Percentiles rank a stretch among this genome's conserved stretches.
These are phyloP conservation scores for Caiman crocodilus DNA, from an alignment of 2,797 vertebrate genomes.

Conservation along the genomic window DNA sequence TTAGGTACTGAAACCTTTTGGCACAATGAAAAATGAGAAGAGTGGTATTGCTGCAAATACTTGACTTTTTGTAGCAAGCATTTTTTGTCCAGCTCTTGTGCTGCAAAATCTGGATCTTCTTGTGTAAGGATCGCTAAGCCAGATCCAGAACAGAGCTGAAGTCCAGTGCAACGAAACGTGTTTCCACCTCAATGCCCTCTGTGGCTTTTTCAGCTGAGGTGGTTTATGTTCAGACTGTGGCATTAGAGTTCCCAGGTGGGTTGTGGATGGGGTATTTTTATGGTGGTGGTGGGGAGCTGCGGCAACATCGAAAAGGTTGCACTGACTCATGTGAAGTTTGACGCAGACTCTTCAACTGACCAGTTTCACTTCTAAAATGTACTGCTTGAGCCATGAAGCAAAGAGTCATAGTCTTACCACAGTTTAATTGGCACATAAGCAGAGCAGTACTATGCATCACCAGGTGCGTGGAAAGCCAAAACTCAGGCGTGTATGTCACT, in stretches of 20 bases:
- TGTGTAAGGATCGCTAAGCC: neutral
- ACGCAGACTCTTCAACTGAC: neutral
- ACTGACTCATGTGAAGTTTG: slow-evolving; percentile 1
- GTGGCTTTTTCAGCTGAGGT: neutral
- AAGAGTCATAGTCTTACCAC: neutral
- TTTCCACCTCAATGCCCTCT: neutral
- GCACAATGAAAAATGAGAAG: neutral
- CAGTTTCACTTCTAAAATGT: neutral
- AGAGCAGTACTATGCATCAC: neutral
- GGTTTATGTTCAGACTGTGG: slow-evolving; percentile 16
- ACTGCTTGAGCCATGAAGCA: neutral
- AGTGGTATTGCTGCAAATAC: no score
- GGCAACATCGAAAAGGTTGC: neutral
- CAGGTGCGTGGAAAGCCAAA: neutral
- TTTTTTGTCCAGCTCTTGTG: no score
- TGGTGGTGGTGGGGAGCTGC: neutral
- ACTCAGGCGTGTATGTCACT: neutral
- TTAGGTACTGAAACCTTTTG: no score
- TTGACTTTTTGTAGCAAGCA: no score
- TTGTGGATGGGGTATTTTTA: neutral
- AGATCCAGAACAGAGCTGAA: neutral
- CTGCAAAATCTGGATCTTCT: neutral
- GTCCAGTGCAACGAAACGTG: neutral
- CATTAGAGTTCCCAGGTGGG: neutral
- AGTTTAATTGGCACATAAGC: neutral